Conservation (phyloP, 2,113 vertebrate genomes). For the Myiopsitta monachus region DNA sequence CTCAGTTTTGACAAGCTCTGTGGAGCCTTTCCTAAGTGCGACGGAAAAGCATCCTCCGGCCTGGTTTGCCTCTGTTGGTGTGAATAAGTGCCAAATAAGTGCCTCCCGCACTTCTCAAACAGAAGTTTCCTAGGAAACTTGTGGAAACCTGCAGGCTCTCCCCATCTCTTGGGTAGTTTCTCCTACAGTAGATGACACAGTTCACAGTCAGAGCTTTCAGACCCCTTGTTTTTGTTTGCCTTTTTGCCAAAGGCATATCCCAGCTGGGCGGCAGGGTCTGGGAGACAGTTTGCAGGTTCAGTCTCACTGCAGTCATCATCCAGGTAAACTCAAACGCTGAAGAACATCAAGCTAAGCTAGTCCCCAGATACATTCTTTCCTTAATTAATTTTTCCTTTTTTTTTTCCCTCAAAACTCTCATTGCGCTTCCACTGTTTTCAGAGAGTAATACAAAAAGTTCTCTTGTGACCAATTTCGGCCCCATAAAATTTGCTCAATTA, state of each 20-base stretch:
- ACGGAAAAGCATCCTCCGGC: neutral
- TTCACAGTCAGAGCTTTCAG: neutral
- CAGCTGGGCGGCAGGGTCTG: neutral
- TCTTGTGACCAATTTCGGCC: neutral
- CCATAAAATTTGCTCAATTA: constrained; percentile 22
- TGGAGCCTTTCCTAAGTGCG: neutral
- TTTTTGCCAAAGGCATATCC: neutral
- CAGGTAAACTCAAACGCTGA: neutral
- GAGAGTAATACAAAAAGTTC: neutral
- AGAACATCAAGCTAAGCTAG: neutral
- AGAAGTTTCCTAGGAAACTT: neutral
- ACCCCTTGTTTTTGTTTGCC: neutral
- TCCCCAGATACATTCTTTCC: neutral
- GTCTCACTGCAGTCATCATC: neutral
- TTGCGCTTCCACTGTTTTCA: neutral
- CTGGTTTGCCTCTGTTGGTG: neutral
- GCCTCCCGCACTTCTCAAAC: neutral
- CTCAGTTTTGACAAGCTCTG: neutral
- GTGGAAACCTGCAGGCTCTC: neutral
- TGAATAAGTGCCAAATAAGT: neutral
- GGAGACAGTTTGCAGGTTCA: neutral
- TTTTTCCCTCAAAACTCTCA: neutral
- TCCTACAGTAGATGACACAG: neutral
- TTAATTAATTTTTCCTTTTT: neutral
- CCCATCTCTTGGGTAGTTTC: neutral